Evolutionary conservation across 2,888 invertebrate genomes (phyloP), one percentile per base, ranked within the genome.

Genomic region (Disparrhopalites patrizii): DNA sequence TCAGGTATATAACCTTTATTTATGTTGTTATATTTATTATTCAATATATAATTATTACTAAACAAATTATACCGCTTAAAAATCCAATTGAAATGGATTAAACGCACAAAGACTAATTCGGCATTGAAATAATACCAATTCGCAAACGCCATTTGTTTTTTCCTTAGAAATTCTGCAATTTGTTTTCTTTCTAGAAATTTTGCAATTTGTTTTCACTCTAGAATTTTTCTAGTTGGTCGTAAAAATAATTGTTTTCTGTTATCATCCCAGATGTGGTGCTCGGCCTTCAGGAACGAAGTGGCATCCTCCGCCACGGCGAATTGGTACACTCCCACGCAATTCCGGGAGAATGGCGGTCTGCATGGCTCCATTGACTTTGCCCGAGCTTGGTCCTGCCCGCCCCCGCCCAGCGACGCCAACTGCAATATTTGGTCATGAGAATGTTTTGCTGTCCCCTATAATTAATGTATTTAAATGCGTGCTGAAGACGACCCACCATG

Each of bases 291-390:
- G 33, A 62, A 18, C 15, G 25, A 52, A 5, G 31, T 65, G 8
- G 30, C 38, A 8, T 30, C 56, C 3, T 27, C 43, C 4, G 20
- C 62, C 2, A 28, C 20, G 13, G 15, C 20, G 3, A 60, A 28
- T 7, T 1, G 1, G 10, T 61, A 61, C 43, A 54, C 50, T 3
- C 69, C 69, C 0, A 20, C 58, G 5, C 63, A 65, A 55, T 68
- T 65, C 28, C 47, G 66, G 15, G 69, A 65, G 0, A 57, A 62
- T 58, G 64, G 64, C 10, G 62, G 61, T 2, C 23, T 70, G 3
- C 36, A 65, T n/a, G 67, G 68, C 38, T 70, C 68, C 10, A 54
- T 56, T 1, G 70, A 70, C 25, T 72, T 72, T 65, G 43, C 50
- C 7, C 33, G 60, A 30, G 67, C 68, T 0, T 72, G 69, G 69